Percentiles rank a stretch among this genome's conserved stretches.
Evolutionary conservation across 2,888 invertebrate genomes (phyloP).

Genomic region (Drosophila algonquin): DNA sequence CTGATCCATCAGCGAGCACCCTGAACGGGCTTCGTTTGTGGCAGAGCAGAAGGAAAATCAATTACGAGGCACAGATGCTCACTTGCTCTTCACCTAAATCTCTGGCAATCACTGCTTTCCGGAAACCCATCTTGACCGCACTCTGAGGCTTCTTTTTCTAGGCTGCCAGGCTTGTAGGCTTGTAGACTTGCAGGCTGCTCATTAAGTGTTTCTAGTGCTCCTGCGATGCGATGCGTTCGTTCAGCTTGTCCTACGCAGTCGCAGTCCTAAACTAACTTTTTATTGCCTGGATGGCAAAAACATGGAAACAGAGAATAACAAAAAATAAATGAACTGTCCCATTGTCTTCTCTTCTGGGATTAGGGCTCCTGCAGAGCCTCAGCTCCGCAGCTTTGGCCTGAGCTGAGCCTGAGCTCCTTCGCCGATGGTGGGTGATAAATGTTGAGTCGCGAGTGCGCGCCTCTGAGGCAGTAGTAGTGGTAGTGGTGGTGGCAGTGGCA

Average conservation of each 20-base stretch:
- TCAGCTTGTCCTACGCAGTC: slow-evolving; percentile 67
- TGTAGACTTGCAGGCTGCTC: slow-evolving; percentile 37
- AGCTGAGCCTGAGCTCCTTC: slow-evolving; percentile 27
- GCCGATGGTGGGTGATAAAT: slow-evolving; percentile 82
- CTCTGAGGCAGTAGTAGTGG: too few species aligned
- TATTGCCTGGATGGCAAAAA: slow-evolving; percentile 32
- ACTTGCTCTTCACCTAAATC: slow-evolving; percentile 5
- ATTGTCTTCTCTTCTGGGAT: slow-evolving; percentile 46
- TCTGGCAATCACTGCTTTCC: slow-evolving; percentile 1
- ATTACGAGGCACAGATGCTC: not conserved
- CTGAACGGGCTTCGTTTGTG: not conserved
- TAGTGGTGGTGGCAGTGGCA: slow-evolving; percentile 56
- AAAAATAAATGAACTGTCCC: slow-evolving; percentile 47
- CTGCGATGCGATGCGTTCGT: slow-evolving; percentile 57
- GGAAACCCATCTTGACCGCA: slow-evolving; percentile 32
- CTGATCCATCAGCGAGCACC: too few species aligned
- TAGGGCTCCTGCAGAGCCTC: slow-evolving; percentile 30
- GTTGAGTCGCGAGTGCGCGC: slow-evolving; percentile 36
- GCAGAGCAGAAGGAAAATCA: not conserved
- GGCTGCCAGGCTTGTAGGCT: not conserved
- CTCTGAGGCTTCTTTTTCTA: slow-evolving; percentile 22
- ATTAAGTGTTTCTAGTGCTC: slow-evolving; percentile 46
- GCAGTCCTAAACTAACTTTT: slow-evolving; percentile 56
- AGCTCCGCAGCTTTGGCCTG: slow-evolving; percentile 11
- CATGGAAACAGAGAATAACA: slow-evolving; percentile 8